Percentiles rank a stretch among this genome's conserved stretches.
Conservation (phyloP, 2,888 invertebrate species). For the Siphlonurus alternatus region DNA sequence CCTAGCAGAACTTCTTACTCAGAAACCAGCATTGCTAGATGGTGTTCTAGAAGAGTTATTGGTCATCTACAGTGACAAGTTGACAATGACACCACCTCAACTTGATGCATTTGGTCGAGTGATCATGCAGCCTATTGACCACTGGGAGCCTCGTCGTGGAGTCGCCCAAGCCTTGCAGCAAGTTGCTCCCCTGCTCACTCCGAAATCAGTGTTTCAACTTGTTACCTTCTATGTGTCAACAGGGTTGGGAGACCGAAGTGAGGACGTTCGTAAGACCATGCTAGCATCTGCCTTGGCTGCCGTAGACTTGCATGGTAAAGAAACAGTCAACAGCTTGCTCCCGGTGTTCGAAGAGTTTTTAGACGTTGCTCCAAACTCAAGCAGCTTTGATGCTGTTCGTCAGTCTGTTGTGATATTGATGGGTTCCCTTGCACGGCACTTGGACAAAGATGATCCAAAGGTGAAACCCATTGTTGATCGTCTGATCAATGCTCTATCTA, state of each 20-base stretch:
- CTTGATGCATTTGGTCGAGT: constrained; percentile 86
- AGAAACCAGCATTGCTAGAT: constrained; percentile 34
- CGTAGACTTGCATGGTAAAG: constrained; percentile 85
- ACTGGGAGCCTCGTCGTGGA: constrained; percentile 81
- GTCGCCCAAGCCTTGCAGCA: constrained; percentile 67
- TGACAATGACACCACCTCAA: constrained; percentile 65
- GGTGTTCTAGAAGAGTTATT: constrained; percentile 45
- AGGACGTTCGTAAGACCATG: constrained; percentile 75
- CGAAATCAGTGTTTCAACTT: constrained; percentile 47
- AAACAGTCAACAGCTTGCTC: constrained; percentile 54
- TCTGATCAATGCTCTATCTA: constrained; percentile 77
- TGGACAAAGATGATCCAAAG: constrained; percentile 74
- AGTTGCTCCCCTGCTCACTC: constrained; percentile 54
- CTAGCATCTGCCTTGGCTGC: constrained; percentile 81
- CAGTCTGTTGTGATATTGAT: constrained; percentile 94
- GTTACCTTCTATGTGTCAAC: constrained; percentile 72
- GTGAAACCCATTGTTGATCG: constrained; percentile 89
- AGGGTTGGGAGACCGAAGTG: constrained; percentile 66
- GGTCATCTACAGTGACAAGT: constrained; percentile 54
- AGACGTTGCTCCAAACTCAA: constrained; percentile 80
- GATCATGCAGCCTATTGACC: constrained; percentile 68
- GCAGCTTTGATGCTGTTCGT: constrained; percentile 78
- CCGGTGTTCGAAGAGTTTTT: constrained; percentile 89
- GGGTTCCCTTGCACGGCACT: constrained; percentile 92
- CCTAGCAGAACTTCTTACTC: constrained; percentile 46